phyloP scores from a whole-genome alignment of 2,797 vertebrate genomes.

The Esox masquinongy region DNA sequence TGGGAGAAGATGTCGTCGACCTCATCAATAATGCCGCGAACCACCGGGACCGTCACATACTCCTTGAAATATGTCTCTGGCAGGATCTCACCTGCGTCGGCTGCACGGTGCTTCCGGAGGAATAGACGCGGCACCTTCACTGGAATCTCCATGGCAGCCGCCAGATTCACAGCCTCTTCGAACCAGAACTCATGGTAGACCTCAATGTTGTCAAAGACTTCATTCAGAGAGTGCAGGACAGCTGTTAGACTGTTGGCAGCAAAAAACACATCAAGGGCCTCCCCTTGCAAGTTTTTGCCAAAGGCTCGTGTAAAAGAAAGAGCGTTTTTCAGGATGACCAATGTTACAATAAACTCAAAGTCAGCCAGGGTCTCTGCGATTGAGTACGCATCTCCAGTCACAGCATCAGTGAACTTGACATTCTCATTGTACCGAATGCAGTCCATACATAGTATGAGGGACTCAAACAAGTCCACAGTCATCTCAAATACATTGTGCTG shows the following conservation, averaged over 20 bases:
- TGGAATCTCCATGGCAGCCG: slow-evolving; percentile 80
- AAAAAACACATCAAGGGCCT: slow-evolving; percentile 88
- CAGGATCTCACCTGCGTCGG: slow-evolving; percentile 76
- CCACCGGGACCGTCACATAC: slow-evolving; percentile 84
- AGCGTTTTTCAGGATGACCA: slow-evolving; percentile 89
- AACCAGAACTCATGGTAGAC: slow-evolving; percentile 99
- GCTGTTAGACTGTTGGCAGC: slow-evolving; percentile 93
- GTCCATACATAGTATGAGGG: slow-evolving; percentile 88
- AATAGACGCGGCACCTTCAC: slow-evolving; percentile 85
- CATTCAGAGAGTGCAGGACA: slow-evolving; percentile 90
- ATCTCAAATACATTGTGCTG: slow-evolving; percentile 90
- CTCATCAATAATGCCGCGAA: slow-evolving; percentile 90
- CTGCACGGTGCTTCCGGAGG: slow-evolving; percentile 79
- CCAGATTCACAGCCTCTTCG: slow-evolving; percentile 88
- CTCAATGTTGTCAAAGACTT: slow-evolving; percentile 94
- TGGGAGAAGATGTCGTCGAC: slow-evolving; percentile 94
- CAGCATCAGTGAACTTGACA: slow-evolving; percentile 60
- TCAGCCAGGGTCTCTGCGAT: slow-evolving; percentile 85
- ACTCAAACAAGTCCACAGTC: slow-evolving; percentile 83
- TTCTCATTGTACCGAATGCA: slow-evolving; percentile 76
- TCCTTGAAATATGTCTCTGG: slow-evolving; percentile 92
- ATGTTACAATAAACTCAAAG: slow-evolving; percentile 89
- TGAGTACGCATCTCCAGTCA: slow-evolving; percentile 75
- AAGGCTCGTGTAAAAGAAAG: slow-evolving; percentile 93
- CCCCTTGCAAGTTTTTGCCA: slow-evolving; percentile 92